Conservation (phyloP, 2,113 vertebrate genomes). For the Herpailurus yagouaroundi region DNA sequence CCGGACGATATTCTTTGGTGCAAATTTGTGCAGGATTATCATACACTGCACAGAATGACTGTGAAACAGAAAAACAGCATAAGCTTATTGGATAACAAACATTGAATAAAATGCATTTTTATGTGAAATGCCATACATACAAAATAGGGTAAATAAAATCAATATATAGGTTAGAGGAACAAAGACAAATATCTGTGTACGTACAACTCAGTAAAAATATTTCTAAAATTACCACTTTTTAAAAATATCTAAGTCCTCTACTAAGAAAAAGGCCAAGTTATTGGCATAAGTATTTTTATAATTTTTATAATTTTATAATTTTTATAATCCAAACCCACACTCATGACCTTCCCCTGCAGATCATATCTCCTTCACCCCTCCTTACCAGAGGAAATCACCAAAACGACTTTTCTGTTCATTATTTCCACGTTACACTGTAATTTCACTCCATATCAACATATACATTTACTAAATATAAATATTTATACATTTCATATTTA, state of each 20-base stretch:
- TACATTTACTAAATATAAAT: neutral
- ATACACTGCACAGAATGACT: neutral
- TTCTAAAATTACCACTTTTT: neutral
- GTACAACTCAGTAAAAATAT: neutral
- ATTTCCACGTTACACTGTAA: neutral
- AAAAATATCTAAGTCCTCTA: neutral
- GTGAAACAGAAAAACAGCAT: neutral
- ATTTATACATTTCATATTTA: neutral
- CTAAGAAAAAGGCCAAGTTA: neutral
- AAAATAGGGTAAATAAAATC: neutral
- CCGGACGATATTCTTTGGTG: neutral
- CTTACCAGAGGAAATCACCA: neutral
- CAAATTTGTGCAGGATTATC: neutral
- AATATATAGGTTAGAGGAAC: neutral
- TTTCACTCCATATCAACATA: neutral
- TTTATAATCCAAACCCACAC: neutral
- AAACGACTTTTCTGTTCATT: neutral
- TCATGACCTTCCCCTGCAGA: neutral
- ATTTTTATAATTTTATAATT: neutral
- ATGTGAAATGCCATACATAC: neutral
- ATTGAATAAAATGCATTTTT: neutral
- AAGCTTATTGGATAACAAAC: neutral
- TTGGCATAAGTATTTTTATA: neutral
- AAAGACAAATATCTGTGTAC: neutral
- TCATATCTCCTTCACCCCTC: neutral